A percentile compares a stretch with the other conserved stretches of the same genome.
Evolutionary conservation across 1,140 invertebrate species (phyloP).

Genomic region (Sesamia nonagrioides): DNA sequence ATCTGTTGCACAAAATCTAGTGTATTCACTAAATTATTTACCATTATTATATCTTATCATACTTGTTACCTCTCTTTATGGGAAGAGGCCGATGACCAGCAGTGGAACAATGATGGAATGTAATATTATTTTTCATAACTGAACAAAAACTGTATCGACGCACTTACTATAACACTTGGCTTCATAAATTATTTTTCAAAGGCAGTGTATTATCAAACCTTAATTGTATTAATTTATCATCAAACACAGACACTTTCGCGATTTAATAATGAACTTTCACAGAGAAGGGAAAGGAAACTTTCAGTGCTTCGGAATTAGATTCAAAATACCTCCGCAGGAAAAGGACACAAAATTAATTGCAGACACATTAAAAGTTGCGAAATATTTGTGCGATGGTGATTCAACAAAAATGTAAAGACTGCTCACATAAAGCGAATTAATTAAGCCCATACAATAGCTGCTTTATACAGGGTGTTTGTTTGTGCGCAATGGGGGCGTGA

Average conservation of each 20-base stretch:
- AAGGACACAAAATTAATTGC: conserved; percentile 20
- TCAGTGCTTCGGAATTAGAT: not conserved
- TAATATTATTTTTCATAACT: too few relatives aligned
- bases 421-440: conserved; percentile 81
- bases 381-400: conserved; percentile 56
- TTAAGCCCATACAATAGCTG: conserved; percentile 74
- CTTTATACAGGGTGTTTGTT: conserved; percentile 69
- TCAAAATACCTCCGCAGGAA: not conserved
- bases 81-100: too few relatives aligned
- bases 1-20: too few relatives aligned
- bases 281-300: not conserved
- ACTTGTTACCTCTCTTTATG: too few relatives aligned
- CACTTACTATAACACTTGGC: too few relatives aligned
- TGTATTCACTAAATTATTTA: too few relatives aligned
- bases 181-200: too few relatives aligned
- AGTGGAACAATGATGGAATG: too few relatives aligned
- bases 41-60: too few relatives aligned
- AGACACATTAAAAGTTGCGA: conserved; percentile 51
- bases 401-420: conserved; percentile 65
- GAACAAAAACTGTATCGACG: too few relatives aligned
- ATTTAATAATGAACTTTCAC: not conserved
- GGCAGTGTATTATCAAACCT: too few relatives aligned
- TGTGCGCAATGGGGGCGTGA: conserved; percentile 44
- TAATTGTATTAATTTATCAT: not conserved
- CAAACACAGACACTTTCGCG: too few relatives aligned